phyloP scores from a whole-genome alignment of 2,113 vertebrate species.

The Esox niger region DNA sequence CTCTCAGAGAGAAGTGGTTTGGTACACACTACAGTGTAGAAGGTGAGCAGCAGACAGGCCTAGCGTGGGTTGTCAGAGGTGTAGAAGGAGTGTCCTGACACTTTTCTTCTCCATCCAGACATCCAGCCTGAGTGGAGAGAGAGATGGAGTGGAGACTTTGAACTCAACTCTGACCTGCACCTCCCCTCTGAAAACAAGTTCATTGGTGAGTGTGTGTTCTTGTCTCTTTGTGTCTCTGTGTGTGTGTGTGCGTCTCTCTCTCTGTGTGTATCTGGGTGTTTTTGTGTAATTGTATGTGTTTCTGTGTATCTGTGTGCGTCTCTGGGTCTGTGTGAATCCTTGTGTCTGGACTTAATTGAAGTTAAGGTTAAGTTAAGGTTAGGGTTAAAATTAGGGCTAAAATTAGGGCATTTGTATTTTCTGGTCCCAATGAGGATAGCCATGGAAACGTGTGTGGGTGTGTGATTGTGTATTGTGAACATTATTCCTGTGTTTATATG shows the following conservation, averaged over 20 bases:
- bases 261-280: neutral
- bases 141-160: slow-evolving; percentile 81
- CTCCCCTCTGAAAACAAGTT: slow-evolving; percentile 93
- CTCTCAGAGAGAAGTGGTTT: slow-evolving; percentile 83
- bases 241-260: neutral
- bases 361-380: too few species aligned
- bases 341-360: too few species aligned
- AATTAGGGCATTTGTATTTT: too few species aligned
- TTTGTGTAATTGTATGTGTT: slow-evolving; percentile 62
- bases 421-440: too few species aligned
- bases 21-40: slow-evolving; percentile 83
- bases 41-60: slow-evolving; percentile 69
- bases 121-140: slow-evolving; percentile 82
- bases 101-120: slow-evolving; percentile 64
- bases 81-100: neutral
- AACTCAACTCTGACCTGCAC: slow-evolving; percentile 83
- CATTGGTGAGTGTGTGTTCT: slow-evolving; percentile 78
- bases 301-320: neutral
- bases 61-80: too few species aligned
- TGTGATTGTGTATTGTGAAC: slow-evolving; percentile 24
- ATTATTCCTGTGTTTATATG: slow-evolving; percentile 13
- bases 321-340: too few species aligned
- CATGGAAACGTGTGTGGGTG: too few species aligned
- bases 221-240: neutral
- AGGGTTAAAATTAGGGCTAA: too few species aligned